A percentile compares a stretch with the other conserved stretches of the same genome.
These are phyloP conservation scores for Oreortyx pictus DNA, from an alignment of 2,797 vertebrate genomes.

Conservation along the genomic window DNA sequence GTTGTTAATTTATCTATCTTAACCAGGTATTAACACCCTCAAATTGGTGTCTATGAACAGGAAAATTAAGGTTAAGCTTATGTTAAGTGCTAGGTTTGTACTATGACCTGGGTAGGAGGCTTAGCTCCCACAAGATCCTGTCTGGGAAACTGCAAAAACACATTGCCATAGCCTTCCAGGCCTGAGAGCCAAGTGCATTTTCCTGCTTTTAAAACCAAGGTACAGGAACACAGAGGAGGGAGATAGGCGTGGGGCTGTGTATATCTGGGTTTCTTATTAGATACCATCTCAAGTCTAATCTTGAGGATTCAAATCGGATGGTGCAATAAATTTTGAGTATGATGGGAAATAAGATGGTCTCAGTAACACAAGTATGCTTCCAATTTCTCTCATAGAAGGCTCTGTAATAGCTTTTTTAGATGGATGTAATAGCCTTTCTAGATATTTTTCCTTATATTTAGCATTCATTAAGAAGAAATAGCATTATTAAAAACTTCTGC, in stretches of 20 bases:
- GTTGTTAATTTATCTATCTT: slow-evolving; percentile 1
- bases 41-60: neutral
- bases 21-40: neutral
- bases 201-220: neutral
- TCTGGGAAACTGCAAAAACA: neutral
- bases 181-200: neutral
- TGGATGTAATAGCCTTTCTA: too few relatives aligned
- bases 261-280: neutral
- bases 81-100: neutral
- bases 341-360: neutral
- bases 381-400: neutral
- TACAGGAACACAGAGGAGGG: neutral
- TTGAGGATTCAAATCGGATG: neutral
- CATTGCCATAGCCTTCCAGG: neutral
- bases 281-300: neutral
- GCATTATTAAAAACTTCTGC: neutral
- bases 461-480: neutral
- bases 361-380: neutral
- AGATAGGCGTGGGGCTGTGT: fast-evolving
- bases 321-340: neutral
- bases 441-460: neutral
- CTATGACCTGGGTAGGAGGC: neutral
- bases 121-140: neutral
- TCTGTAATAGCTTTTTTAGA: neutral
- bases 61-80: neutral